These are phyloP conservation scores for Dinomys branickii DNA, from an alignment of 2,113 vertebrate genomes.

Conservation along the genomic window DNA sequence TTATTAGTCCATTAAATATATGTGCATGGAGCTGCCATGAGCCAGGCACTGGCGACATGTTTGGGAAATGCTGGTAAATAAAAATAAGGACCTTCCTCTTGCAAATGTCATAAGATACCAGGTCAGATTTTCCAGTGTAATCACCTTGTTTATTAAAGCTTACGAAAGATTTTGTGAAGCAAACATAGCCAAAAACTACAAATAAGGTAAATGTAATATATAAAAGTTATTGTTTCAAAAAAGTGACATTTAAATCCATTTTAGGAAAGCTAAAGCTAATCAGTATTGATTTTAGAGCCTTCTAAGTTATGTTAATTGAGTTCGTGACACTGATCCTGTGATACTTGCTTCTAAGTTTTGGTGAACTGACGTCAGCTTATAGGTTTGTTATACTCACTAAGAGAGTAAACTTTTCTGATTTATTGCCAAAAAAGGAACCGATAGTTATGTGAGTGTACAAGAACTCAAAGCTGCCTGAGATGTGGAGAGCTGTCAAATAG, in stretches of 20 bases:
- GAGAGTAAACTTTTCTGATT: background rate
- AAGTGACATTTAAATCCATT: slow-evolving; percentile 25
- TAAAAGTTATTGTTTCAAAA: background rate
- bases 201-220: background rate
- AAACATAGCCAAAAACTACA: background rate
- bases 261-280: background rate
- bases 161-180: background rate
- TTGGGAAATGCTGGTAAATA: background rate
- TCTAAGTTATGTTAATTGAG: background rate
- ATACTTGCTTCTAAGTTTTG: background rate
- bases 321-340: background rate
- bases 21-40: background rate
- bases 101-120: background rate
- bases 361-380: background rate
- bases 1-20: background rate
- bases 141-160: background rate
- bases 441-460: background rate
- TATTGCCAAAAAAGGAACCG: background rate
- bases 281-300: background rate
- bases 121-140: background rate
- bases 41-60: background rate
- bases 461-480: background rate
- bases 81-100: background rate
- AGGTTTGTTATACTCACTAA: background rate
- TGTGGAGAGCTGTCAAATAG: background rate